phyloP scores from a whole-genome alignment of 2,888 invertebrate genomes.

The Cylloceria caligata region DNA sequence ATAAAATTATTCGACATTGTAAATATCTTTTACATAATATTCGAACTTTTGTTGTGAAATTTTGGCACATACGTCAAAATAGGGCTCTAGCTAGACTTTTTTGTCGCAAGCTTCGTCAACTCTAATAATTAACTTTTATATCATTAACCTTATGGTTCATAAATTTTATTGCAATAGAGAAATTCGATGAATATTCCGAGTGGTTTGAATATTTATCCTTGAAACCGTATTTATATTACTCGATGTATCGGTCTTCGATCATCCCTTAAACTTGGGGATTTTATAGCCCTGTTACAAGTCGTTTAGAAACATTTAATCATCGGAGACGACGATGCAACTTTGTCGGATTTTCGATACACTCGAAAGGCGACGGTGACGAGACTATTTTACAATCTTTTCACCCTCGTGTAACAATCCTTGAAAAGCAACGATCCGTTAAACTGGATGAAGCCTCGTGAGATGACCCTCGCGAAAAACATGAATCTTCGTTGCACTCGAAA shows the following conservation, averaged over 20 bases:
- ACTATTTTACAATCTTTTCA: too few relatives aligned
- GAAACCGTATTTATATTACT: not conserved
- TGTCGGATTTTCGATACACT: conserved; percentile 13
- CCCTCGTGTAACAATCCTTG: too few relatives aligned
- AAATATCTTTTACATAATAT: not conserved
- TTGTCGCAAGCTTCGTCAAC: not conserved
- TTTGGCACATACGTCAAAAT: too few relatives aligned
- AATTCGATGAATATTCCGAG: not conserved
- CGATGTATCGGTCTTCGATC: not conserved
- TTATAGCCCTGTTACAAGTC: not conserved
- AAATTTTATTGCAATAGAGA: not conserved
- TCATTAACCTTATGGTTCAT: not conserved
- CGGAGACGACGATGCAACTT: conserved; percentile 13
- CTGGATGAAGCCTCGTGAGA: conserved; percentile 16
- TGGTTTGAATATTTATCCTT: not conserved
- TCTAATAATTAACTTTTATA: not conserved
- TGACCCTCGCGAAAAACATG: conserved; percentile 2
- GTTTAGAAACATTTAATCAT: conserved; percentile 22
- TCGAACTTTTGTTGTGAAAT: not conserved
- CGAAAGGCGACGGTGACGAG: conserved; percentile 10
- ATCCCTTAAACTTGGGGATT: not conserved
- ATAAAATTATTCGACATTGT: not conserved
- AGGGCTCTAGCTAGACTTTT: too few relatives aligned
- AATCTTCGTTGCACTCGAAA: not conserved
- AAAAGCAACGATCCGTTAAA: conserved; percentile 19